phyloP scores from a whole-genome alignment of 1,140 invertebrate genomes.

The Drosophila sproati region DNA sequence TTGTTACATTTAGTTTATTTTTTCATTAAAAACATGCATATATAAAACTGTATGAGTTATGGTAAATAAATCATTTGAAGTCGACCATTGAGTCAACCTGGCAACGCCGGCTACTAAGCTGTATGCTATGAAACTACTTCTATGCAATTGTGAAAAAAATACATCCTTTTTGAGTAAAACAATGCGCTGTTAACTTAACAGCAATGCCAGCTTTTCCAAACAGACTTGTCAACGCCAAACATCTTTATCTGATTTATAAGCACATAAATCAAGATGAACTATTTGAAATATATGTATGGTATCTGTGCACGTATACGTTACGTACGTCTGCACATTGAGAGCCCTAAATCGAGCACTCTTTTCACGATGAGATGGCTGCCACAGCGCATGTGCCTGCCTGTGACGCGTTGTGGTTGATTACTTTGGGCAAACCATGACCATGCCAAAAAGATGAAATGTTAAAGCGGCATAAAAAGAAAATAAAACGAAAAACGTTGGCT shows the following conservation, averaged over 20 bases:
- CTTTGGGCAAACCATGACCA: slow-evolving; percentile 75
- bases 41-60: too few species aligned
- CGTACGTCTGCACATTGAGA: slow-evolving; percentile 11
- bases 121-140: too few species aligned
- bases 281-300: not conserved
- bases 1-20: too few species aligned
- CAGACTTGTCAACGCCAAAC: too few species aligned
- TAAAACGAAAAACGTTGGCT: slow-evolving; percentile 13
- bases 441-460: slow-evolving; percentile 78
- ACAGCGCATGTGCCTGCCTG: slow-evolving; percentile 34
- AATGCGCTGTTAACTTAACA: not conserved
- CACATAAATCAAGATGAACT: not conserved
- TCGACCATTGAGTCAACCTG: too few species aligned
- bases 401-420: slow-evolving; percentile 10
- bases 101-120: too few species aligned
- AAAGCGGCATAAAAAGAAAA: slow-evolving; percentile 41
- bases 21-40: too few species aligned
- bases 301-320: slow-evolving; percentile 4
- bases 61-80: too few species aligned
- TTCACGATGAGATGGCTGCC: not conserved
- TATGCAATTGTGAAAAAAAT: too few species aligned
- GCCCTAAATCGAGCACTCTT: slow-evolving; percentile 17
- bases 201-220: not conserved
- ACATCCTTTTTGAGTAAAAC: not conserved
- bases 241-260: not conserved